Percentiles rank a stretch among this genome's conserved stretches.
phyloP scores from a whole-genome alignment of 2,113 vertebrate genomes.

The Odocoileus virginianus region DNA sequence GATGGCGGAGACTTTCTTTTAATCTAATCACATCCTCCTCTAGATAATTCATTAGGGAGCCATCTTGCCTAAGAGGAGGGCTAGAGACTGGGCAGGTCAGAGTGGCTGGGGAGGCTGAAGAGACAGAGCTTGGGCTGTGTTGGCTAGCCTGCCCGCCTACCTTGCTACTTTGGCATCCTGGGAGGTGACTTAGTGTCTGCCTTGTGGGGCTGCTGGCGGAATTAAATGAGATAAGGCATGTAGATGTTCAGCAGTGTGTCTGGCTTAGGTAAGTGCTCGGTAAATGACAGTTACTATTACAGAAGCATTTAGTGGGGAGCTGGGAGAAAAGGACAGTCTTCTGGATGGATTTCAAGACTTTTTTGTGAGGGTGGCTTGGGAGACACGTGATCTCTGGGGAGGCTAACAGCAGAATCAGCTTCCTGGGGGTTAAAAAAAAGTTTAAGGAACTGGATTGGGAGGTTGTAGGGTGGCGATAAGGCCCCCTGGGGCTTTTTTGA shows the following conservation, averaged over 20 bases:
- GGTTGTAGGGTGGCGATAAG: background rate
- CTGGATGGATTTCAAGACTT: background rate
- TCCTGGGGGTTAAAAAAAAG: background rate
- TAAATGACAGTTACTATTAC: background rate
- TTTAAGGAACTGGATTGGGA: background rate
- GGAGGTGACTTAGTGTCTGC: background rate
- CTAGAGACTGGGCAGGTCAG: background rate
- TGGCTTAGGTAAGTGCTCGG: background rate
- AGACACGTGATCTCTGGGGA: background rate
- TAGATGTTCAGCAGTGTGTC: background rate
- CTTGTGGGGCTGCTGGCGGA: background rate
- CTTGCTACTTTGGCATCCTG: background rate
- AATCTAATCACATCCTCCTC: background rate
- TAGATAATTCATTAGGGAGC: background rate
- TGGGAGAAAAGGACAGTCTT: background rate
- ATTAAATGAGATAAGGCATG: background rate
- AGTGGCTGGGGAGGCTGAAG: background rate
- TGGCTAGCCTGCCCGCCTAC: background rate
- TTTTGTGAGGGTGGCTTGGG: background rate
- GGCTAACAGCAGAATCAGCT: background rate
- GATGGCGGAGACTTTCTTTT: background rate
- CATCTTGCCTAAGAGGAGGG: background rate
- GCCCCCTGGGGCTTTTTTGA: background rate
- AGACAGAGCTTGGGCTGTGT: background rate
- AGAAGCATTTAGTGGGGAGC: background rate